Conservation (phyloP, 1,140 invertebrate species). For the Danaus plexippus region DNA sequence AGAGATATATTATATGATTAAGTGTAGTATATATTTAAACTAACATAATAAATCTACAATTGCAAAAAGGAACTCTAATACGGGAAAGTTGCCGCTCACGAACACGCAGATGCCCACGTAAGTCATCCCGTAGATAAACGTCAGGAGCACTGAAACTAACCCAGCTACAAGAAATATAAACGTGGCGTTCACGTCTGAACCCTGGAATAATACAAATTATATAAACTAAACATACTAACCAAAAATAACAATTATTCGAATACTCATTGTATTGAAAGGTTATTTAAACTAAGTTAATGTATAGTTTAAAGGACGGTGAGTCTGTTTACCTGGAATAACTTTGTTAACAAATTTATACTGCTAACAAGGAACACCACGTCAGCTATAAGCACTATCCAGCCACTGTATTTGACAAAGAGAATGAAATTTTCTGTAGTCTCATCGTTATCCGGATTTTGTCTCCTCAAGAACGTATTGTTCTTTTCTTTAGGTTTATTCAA, state of each 20-base stretch:
- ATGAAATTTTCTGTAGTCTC: conserved; percentile 16
- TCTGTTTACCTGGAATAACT: conserved; percentile 31
- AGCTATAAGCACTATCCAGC: conserved; percentile 32
- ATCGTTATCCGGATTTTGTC: neutral
- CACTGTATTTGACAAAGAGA: conserved; percentile 27
- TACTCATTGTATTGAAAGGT: too few species aligned
- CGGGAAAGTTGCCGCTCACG: conserved; percentile 35
- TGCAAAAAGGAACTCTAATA: conserved; percentile 41
- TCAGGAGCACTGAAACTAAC: conserved; percentile 25
- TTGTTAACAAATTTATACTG: conserved; percentile 35
- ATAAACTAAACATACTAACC: conserved; percentile 1
- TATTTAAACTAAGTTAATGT: too few species aligned
- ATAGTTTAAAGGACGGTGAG: too few species aligned
- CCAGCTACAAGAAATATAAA: conserved; percentile 29
- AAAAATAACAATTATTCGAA: too few species aligned
- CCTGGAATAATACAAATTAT: conserved; percentile 32
- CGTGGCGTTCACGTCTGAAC: conserved; percentile 12
- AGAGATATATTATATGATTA: neutral
- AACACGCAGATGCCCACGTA: conserved; percentile 34
- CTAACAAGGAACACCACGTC: conserved; percentile 32
- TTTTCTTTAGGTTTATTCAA: neutral
- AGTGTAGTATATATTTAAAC: conserved; percentile 15
- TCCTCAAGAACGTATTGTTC: neutral
- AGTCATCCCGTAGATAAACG: conserved; percentile 40
- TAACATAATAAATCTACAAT: conserved; percentile 39